phyloP scores from a whole-genome alignment of 2,888 invertebrate genomes.

The Xylota sylvarum region DNA sequence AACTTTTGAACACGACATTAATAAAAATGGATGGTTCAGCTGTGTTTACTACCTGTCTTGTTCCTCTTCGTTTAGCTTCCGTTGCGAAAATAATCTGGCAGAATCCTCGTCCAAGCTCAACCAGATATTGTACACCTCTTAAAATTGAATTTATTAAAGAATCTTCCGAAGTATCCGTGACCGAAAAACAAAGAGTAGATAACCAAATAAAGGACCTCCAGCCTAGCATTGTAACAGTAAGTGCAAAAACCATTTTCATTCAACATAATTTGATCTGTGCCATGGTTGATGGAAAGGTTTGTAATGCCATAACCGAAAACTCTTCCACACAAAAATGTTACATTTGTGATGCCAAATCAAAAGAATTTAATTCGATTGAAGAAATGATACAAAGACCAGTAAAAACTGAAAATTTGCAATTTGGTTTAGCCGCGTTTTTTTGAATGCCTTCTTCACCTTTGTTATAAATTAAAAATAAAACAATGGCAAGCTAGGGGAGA shows the following conservation, averaged over 20 bases:
- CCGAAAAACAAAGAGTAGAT: neutral
- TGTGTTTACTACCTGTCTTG: too few species aligned
- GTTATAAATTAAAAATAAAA: too few species aligned
- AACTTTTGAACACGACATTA: too few species aligned
- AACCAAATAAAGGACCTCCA: neutral
- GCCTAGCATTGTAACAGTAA: neutral
- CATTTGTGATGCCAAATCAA: too few species aligned
- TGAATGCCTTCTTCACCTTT: neutral
- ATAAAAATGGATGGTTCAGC: too few species aligned
- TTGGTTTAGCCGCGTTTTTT: conserved; percentile 57
- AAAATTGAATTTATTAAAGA: neutral
- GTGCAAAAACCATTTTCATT: neutral
- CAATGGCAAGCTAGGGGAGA: too few species aligned
- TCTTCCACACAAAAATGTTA: neutral
- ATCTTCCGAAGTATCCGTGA: neutral
- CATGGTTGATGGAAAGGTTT: conserved; percentile 55
- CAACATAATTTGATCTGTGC: conserved; percentile 38
- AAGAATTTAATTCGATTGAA: conserved; percentile 25
- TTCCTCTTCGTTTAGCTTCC: too few species aligned
- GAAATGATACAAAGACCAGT: conserved; percentile 46
- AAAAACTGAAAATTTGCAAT: conserved; percentile 52
- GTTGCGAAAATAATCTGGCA: too few species aligned
- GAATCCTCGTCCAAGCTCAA: too few species aligned
- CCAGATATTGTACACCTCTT: too few species aligned
- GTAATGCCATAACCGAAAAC: conserved; percentile 43